Base-by-base conservation (phyloP, 2,888 invertebrate species). In the Carpatolechia fugitivella region DNA sequence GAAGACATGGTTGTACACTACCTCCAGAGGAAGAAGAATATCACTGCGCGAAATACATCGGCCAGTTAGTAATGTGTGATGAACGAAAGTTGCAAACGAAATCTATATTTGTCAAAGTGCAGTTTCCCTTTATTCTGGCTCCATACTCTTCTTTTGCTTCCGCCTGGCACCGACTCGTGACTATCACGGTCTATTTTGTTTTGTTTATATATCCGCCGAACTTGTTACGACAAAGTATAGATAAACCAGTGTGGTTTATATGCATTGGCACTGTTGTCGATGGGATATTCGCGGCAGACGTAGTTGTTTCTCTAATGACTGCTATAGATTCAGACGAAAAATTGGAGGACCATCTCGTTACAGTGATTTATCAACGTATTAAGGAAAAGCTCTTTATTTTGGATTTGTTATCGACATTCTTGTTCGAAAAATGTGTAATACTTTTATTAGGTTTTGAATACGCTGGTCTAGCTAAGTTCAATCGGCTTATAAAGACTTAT, bases 41-140 rank as follows among this genome's bases (percentile, higher is more conserved):
- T 55, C 87, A 85, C 55, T 87, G 87, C 55, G 68, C 84, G 10
- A 86, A 86, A 72, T 85, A 84, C 62, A 78, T 87, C 13, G 84
- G 87, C 0, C 87, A 84, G 59, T 63, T 87, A 44, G 85, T 85
- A 1, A 66, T 87, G 3, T 83, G 83, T 59, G 76, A 68, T 40
- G 76, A 81, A n/a, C 59, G 62, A 2, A 74, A 83, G 56, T 60
- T 85, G 41, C 68, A 73, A 50, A 76, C 67, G 1, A 72, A 77
- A 52, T 78, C 85, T 0, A 68, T 84, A 64, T 86, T 87, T 54
- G 68, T 70, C 0, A 79, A 74, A 52, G 70, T 74, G 0, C 65
- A 62, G 29, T 87, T 87, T 64, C 87, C 87, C 1, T 85, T 82
- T 79, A 74, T 85, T 60, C 66, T 87, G n/a, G 60, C 74, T 41